phyloP scores from a whole-genome alignment of 2,113 vertebrate genomes.

The Podocnemis expansa region DNA sequence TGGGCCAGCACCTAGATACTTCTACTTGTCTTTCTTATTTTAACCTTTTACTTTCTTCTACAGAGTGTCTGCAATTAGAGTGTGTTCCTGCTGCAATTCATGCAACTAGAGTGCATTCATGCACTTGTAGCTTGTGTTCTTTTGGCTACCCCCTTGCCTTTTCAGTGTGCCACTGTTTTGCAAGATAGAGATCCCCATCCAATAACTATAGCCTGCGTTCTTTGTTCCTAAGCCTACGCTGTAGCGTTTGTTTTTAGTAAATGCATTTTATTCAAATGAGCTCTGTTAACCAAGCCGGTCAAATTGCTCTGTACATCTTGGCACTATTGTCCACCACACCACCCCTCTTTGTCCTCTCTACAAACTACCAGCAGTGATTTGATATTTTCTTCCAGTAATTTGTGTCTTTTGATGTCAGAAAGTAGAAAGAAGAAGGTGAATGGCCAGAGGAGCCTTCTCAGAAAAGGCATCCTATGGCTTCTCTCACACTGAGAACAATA shows the following conservation, averaged over 20 bases:
- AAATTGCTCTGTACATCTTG: background rate
- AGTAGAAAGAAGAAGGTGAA: background rate
- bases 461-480: background rate
- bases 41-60: too few relatives aligned
- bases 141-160: background rate
- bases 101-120: too few relatives aligned
- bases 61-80: too few relatives aligned
- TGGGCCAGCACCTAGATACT: too few relatives aligned
- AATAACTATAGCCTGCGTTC: background rate
- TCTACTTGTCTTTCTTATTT: too few relatives aligned
- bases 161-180: background rate
- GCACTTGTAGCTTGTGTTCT: background rate
- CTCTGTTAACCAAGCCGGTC: background rate
- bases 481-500: background rate
- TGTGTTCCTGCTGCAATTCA: too few relatives aligned
- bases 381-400: background rate
- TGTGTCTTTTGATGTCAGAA: background rate
- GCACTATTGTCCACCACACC: too few relatives aligned
- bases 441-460: background rate
- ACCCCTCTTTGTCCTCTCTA: background rate
- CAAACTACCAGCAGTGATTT: background rate
- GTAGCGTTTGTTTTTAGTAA: background rate
- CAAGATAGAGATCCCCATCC: background rate
- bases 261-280: background rate
- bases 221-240: background rate